Evolutionary conservation across 1,140 invertebrate genomes (phyloP), one percentile per base, ranked within the genome.

Genomic region (Cydia fagiglandana): DNA sequence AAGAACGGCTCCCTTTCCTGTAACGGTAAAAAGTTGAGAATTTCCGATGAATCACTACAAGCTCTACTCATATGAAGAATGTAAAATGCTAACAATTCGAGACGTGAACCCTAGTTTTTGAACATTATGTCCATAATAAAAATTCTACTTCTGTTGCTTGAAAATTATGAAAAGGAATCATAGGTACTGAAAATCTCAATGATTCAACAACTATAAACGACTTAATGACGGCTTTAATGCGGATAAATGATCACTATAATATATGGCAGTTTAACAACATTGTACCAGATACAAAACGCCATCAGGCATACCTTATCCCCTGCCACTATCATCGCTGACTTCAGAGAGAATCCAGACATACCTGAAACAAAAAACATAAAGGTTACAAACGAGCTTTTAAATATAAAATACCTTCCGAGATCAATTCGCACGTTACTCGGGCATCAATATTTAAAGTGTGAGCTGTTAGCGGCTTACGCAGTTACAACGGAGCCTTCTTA

Each of bases 11-110:
- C 66, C 30, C n/a, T 70, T 70, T 70, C 66, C 38, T 70, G 66
- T 70, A 70, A 70, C 66, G 66, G 66, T 45, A 70, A 70, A 70
- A 70, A 70, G 38, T 17, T 34, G 34, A 70, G 66, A 70, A 70
- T 70, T 41, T 70, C 66, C 66, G 66, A 38, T 70, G 66, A 70
- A 4, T 70, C 66, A 70, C 30, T 30, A 6, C 6, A 53, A 53
- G 50, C 53, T n/a, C 53, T 24, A 61, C 56, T 61, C 20, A 10
- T 61, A 61, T 61, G 56, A 61, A 47, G 56, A 24, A 61, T 24
- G 56, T 24, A 61, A 61, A 61, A 61, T 61, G 56, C 17, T 24
- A 24, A n/a, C 20, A 20, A 61, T 12, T 61, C 15, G 1, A 53
- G 3, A n/a, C 47, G 15, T 53, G 50, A 17, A 17, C n/a, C 30